Conservation (phyloP, 2,797 vertebrate species). For the Lacerta viridis region DNA sequence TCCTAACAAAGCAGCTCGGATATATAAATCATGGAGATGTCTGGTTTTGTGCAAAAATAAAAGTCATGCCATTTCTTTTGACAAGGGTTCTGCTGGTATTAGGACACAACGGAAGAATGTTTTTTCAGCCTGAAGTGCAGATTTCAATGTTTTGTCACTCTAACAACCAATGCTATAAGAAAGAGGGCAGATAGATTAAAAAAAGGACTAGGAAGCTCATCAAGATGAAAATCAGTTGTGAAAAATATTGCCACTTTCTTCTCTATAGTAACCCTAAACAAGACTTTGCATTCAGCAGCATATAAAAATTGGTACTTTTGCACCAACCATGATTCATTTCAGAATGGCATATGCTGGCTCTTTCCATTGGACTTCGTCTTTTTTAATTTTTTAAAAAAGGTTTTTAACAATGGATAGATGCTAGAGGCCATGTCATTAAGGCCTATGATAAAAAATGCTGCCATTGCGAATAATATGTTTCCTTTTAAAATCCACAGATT, state of each 20-base stretch:
- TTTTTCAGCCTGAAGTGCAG: not conserved
- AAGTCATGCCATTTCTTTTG: too few relatives aligned
- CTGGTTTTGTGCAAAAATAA: too few relatives aligned
- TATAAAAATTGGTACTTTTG: not conserved
- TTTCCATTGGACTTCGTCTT: not conserved
- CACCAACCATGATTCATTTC: not conserved
- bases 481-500: not conserved
- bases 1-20: too few relatives aligned
- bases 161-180: not conserved
- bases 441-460: not conserved
- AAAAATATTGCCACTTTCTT: not conserved
- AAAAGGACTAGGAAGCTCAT: rapidly evolving
- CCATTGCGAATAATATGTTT: not conserved
- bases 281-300: not conserved
- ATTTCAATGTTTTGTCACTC: not conserved
- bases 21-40: too few relatives aligned
- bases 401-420: not conserved
- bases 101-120: too few relatives aligned
- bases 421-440: not conserved
- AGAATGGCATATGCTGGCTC: not conserved
- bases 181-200: not conserved
- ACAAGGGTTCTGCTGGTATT: too few relatives aligned
- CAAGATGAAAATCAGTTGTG: not conserved
- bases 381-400: not conserved
- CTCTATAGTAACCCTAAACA: rapidly evolving